phyloP scores from a whole-genome alignment of 2,113 vertebrate genomes.

The Varanus komodoensis region DNA sequence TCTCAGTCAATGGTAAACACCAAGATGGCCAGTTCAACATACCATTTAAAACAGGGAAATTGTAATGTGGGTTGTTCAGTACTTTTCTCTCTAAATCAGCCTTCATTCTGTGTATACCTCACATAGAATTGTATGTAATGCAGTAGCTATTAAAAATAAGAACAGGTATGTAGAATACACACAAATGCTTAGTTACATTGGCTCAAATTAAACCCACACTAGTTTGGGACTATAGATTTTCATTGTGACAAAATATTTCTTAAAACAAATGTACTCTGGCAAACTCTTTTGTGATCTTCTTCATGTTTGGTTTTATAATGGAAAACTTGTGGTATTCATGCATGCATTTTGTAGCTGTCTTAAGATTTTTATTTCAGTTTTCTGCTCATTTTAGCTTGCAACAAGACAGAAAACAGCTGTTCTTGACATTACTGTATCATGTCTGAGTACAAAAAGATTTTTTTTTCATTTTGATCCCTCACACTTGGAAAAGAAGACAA shows the following conservation, averaged over 20 bases:
- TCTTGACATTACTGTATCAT: background rate
- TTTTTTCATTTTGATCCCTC: background rate
- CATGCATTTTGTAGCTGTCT: background rate
- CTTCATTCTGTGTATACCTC: background rate
- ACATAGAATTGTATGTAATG: no score
- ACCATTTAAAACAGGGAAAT: background rate
- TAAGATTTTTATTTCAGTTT: background rate
- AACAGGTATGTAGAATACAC: no score
- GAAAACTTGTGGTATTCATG: background rate
- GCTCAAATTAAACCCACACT: conserved; percentile 26
- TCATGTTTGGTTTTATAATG: background rate
- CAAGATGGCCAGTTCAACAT: background rate
- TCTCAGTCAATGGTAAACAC: background rate
- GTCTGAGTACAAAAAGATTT: background rate
- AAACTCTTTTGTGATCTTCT: background rate
- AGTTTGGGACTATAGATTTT: conserved; percentile 23
- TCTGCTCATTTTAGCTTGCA: background rate
- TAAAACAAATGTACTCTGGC: background rate
- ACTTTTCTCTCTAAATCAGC: background rate
- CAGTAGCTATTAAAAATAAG: no score
- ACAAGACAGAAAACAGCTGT: background rate
- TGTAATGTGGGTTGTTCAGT: no score
- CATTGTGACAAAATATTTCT: background rate
- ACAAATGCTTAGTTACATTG: background rate
- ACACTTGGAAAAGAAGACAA: no score